Percentiles rank a stretch among this genome's conserved stretches.
Conservation (phyloP, 2,113 vertebrate species). For the Entelurus aequoreus region DNA sequence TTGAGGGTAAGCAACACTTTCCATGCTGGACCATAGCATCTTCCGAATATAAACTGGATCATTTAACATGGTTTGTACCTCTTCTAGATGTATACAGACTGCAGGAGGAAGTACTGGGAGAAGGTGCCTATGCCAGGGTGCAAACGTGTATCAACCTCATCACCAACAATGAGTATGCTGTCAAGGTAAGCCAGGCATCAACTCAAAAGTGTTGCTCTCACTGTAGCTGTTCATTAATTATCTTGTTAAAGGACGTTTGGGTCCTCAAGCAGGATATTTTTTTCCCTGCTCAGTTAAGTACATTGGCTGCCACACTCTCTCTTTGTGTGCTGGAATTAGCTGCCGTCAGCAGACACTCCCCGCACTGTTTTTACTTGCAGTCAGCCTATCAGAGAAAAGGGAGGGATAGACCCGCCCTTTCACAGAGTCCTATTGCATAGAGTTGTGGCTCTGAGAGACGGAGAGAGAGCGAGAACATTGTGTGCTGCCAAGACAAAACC, state of each 20-base stretch:
- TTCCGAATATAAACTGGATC: neutral
- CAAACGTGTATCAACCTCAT: slow-evolving; percentile 94
- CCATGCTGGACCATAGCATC: neutral
- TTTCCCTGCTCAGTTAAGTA: neutral
- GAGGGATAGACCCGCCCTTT: slow-evolving; percentile 45
- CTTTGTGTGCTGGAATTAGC: slow-evolving; percentile 21
- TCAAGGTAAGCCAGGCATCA: slow-evolving; percentile 78
- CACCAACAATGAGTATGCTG: slow-evolving; percentile 95
- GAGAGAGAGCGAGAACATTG: slow-evolving; percentile 58
- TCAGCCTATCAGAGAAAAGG: slow-evolving; percentile 54
- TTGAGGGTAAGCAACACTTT: slow-evolving; percentile 78
- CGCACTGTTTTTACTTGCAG: slow-evolving; percentile 48
- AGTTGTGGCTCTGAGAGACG: slow-evolving; percentile 49
- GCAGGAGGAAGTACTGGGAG: slow-evolving; percentile 90
- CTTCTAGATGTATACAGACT: slow-evolving; percentile 92
- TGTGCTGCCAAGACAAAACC: slow-evolving; percentile 72
- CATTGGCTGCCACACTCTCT: slow-evolving; percentile 16
- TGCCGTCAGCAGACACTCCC: slow-evolving; percentile 43
- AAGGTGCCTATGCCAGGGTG: slow-evolving; percentile 92
- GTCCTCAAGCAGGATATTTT: neutral
- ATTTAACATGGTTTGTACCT: neutral
- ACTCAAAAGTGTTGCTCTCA: neutral
- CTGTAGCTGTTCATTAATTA: neutral
- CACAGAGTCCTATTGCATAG: slow-evolving; percentile 41
- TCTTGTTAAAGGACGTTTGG: slow-evolving; percentile 6